phyloP scores from a whole-genome alignment of 1,140 invertebrate genomes.

The Trichoplusia ni region DNA sequence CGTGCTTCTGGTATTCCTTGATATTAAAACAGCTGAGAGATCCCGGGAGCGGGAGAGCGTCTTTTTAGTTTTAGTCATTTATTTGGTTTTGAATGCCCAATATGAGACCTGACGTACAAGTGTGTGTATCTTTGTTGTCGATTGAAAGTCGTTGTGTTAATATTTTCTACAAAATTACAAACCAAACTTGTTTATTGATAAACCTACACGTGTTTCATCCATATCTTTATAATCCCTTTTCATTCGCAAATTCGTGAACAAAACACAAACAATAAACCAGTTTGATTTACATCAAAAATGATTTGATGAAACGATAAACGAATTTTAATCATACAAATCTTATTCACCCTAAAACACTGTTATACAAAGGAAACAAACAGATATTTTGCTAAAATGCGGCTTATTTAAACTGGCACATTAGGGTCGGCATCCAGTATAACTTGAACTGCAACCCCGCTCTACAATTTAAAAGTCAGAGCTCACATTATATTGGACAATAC shows the following conservation, averaged over 20 bases:
- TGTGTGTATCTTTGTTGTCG: too few species aligned
- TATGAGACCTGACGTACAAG: too few species aligned
- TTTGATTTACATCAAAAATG: neutral
- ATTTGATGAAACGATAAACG: neutral
- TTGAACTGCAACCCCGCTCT: neutral
- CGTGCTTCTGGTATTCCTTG: too few species aligned
- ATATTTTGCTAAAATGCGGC: constrained; percentile 41
- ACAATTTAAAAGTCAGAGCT: neutral
- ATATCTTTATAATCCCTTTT: neutral
- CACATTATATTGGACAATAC: neutral
- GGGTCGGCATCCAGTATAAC: neutral
- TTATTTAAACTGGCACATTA: constrained; percentile 38
- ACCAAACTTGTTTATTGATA: too few species aligned
- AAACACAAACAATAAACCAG: neutral
- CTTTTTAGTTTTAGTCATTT: too few species aligned
- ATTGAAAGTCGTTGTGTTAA: too few species aligned
- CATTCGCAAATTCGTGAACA: neutral
- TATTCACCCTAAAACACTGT: constrained; percentile 39
- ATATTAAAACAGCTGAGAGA: too few species aligned
- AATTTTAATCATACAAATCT: constrained; percentile 18
- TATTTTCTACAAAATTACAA: too few species aligned
- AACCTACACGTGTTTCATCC: too few species aligned
- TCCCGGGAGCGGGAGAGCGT: too few species aligned
- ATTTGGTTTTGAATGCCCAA: too few species aligned
- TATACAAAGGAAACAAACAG: constrained; percentile 47